Base-by-base conservation (phyloP, 2,113 vertebrate genomes). In the Archocentrus centrarchus region DNA sequence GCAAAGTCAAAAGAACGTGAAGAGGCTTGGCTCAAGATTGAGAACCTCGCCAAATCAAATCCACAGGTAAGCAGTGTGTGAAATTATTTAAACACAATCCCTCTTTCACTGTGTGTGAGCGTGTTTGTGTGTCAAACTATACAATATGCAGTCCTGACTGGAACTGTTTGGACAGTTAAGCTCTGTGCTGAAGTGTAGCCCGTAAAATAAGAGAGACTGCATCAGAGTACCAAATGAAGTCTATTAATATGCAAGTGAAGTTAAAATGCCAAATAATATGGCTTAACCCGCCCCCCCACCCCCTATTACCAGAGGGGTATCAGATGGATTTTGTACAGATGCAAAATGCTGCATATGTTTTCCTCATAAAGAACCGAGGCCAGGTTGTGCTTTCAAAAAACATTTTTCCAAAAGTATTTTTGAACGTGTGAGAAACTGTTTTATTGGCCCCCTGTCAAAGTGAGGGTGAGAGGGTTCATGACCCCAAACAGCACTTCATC, bases 11-110 rank as follows among this genome's bases (percentile, higher is more conserved):
- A 98, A 96, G 98, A 99, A 87, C 95, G 98, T 35, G 98, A 99
- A 95, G 98, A 99, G 96, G 98, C 98, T 10, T 99, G 98, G 98
- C 96, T 97, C 94, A 99, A 98, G 96, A 98, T 99, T 91, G 98
- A 99, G 93, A 98, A 97, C 93, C 97, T 99, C 91, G 98, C 98
- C 95, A 99, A 98, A 96, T 97, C 98, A 73, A 99, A 99, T 92
- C 98, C 98, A 93, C 98, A 99, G 98, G 98, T 99, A 95, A 89
- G 91, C 30, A 59, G 9, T 7, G 17, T 27, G 4, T 59, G 17
- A n/a, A 59, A 5, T n/a, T 11, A 13, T 20, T 78, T 11, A 47
- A 68, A 57, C n/a, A 27, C 18, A 27, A 68, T 39, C 30, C 14
- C 59, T 20, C 30, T 44, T 73, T 73, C 13, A 53, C 66, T 73